These are phyloP conservation scores for Pterobdella sp. DNA, from an alignment of 2,888 invertebrate species.

Conservation along the genomic window DNA sequence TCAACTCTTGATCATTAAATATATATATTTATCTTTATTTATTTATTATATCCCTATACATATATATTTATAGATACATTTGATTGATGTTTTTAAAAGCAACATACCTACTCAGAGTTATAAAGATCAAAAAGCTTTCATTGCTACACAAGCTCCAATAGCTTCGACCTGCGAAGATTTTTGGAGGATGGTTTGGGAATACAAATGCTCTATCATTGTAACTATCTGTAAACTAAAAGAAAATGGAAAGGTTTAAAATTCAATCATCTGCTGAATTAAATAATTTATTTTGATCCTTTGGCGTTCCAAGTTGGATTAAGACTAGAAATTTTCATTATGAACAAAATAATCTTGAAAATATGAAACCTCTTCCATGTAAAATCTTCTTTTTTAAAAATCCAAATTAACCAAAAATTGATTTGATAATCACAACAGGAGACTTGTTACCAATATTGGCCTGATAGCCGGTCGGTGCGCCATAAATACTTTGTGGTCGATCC, in stretches of 20 bases:
- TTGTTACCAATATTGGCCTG: conserved; percentile 91
- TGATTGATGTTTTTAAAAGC: no score
- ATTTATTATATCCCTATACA: no score
- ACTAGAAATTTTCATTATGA: background rate
- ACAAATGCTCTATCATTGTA: conserved; percentile 95
- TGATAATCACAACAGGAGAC: background rate
- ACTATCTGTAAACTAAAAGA: conserved; percentile 54
- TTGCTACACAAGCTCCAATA: conserved; percentile 93
- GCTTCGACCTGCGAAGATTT: conserved; percentile 91
- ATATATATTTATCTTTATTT: no score
- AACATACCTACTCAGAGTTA: no score
- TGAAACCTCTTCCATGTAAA: background rate
- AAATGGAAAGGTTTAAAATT: conserved; percentile 26
- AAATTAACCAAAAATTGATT: no score
- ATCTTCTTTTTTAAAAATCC: background rate
- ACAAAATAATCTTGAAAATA: conserved; percentile 1
- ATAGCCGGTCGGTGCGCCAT: conserved; percentile 78
- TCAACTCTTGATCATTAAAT: no score
- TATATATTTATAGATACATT: no score
- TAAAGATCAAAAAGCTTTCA: conserved; percentile 74
- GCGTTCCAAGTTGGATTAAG: no score
- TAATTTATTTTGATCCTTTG: no score
- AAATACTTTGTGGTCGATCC: conserved; percentile 53
- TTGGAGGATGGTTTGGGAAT: conserved; percentile 99
- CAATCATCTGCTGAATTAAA: no score